Evolutionary conservation across 1,140 invertebrate species (phyloP).

Genomic region (Hyposmocoma kahamanoa): DNA sequence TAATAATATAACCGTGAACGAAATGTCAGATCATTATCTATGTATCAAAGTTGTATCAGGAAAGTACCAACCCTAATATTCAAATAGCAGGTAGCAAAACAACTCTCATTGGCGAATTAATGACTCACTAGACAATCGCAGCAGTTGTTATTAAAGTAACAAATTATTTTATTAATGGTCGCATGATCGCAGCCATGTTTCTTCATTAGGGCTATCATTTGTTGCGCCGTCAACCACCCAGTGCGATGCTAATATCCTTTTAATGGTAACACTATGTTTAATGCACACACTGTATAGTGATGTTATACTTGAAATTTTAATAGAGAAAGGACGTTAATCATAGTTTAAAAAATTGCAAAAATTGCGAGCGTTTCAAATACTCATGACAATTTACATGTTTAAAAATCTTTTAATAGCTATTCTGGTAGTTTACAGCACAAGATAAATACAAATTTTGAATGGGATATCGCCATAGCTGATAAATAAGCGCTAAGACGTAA

Average conservation of each 20-base stretch:
- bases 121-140: conserved; percentile 7
- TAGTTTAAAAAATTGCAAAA: no score
- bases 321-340: no score
- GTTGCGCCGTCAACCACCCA: conserved; percentile 44
- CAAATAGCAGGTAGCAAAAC: no score
- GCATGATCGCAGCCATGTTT: conserved; percentile 45
- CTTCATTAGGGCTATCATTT: conserved; percentile 48
- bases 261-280: conserved; percentile 33
- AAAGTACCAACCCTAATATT: no score
- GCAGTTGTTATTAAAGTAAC: conserved; percentile 28
- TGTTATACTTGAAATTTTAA: neutral
- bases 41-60: no score
- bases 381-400: neutral
- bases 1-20: no score
- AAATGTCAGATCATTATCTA: no score
- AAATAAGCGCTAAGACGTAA: no score
- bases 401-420: neutral
- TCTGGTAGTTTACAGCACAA: neutral
- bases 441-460: neutral
- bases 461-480: neutral
- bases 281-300: neutral
- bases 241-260: conserved; percentile 38
- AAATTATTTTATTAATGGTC: conserved; percentile 45
- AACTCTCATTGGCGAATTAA: no score
- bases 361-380: no score